Evolutionary conservation across 2,888 invertebrate species (phyloP).

Genomic region (Oscheius sp.): DNA sequence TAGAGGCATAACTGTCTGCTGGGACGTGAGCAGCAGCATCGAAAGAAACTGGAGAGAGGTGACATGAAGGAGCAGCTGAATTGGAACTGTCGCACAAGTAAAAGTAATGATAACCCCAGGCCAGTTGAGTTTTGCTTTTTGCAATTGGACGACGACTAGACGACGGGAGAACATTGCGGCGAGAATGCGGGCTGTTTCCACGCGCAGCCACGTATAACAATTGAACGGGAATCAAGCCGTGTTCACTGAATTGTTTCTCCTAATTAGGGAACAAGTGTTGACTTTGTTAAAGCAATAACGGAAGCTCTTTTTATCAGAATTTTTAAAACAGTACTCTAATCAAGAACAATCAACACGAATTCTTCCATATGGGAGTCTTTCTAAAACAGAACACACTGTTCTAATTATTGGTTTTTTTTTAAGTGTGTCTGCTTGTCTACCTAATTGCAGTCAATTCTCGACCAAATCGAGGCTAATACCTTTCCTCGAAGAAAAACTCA

Average conservation of each 20-base stretch:
- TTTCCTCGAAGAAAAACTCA: no score
- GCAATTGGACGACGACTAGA: conserved; percentile 22
- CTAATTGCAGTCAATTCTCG: no score
- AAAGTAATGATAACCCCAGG: not conserved
- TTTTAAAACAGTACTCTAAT: no score
- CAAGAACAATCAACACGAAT: not conserved
- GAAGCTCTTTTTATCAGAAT: no score
- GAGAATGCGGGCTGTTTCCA: conserved; percentile 12
- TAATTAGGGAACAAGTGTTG: not conserved
- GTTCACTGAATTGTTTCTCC: not conserved
- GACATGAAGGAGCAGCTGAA: conserved; percentile 25
- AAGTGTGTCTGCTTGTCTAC: no score
- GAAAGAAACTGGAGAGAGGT: conserved; percentile 40
- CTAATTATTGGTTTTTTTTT: no score
- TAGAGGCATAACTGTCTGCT: conserved; percentile 44
- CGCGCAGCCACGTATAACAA: conserved; percentile 13
- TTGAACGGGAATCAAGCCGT: not conserved
- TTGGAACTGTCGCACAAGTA: not conserved
- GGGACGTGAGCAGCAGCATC: conserved; percentile 45
- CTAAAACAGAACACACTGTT: no score
- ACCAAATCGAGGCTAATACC: no score
- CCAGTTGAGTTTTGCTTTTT: conserved; percentile 14
- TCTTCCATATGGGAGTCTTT: no score
- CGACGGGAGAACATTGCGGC: conserved; percentile 21
- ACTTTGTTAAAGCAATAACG: not conserved